Conservation (phyloP, 1,140 invertebrate genomes). For the Neoseiulus cucumeris region DNA sequence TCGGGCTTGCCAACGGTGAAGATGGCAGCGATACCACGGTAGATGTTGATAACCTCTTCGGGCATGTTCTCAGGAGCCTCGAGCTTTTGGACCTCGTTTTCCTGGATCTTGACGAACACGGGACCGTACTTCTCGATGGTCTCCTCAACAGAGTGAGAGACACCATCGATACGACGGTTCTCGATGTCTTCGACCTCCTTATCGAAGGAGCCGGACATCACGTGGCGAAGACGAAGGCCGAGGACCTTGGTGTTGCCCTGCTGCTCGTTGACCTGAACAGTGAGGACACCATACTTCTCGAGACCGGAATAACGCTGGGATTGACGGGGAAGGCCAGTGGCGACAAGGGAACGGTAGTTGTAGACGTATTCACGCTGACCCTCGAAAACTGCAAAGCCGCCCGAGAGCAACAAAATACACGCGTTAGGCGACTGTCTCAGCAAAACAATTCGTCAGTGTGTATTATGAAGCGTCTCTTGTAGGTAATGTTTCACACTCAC, state of each 20-base stretch:
- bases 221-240: background rate
- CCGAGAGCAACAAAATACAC: too few relatives aligned
- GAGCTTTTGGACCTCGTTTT: background rate
- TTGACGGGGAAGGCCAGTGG: slow-evolving; percentile 3
- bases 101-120: background rate
- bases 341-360: background rate
- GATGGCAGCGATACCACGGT: background rate
- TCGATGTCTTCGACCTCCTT: slow-evolving; percentile 8
- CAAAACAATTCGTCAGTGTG: too few relatives aligned
- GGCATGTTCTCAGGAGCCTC: background rate
- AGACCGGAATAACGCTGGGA: background rate
- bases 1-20: background rate
- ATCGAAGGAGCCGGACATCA: slow-evolving; percentile 4
- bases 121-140: slow-evolving; percentile 7
- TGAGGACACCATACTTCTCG: slow-evolving; percentile 7
- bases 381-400: background rate
- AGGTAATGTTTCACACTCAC: too few relatives aligned
- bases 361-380: background rate
- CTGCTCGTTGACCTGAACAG: slow-evolving; percentile 7
- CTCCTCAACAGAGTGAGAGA: background rate
- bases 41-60: slow-evolving; percentile 6
- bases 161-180: background rate
- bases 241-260: background rate
- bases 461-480: too few relatives aligned
- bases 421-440: too few relatives aligned